Conservation (phyloP, 2,113 vertebrate genomes). For the Malaclemys terrapin region DNA sequence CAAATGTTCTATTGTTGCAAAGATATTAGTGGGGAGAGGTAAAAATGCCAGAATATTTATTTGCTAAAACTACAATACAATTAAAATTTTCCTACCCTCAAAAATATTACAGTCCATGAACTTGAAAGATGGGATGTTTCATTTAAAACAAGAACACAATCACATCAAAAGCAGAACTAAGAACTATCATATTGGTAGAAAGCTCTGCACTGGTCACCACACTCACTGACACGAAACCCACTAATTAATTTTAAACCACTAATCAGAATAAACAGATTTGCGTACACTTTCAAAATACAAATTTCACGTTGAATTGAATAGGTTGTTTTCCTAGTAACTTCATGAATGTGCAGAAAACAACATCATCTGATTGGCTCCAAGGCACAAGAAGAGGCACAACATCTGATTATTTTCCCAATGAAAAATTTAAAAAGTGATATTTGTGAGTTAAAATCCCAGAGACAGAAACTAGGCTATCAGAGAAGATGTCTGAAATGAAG, state of each 20-base stretch:
- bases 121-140: background rate
- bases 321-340: background rate
- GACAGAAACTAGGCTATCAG: background rate
- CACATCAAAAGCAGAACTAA: slow-evolving; percentile 35
- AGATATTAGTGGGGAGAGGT: background rate
- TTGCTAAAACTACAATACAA: background rate
- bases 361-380: background rate
- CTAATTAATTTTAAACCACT: background rate
- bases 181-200: background rate
- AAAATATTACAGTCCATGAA: background rate
- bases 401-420: background rate
- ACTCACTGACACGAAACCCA: background rate
- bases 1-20: background rate
- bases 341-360: background rate
- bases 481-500: background rate
- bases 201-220: background rate
- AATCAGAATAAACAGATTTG: background rate
- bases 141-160: background rate
- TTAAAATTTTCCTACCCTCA: background rate
- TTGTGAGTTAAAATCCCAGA: background rate
- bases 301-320: background rate
- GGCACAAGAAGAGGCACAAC: background rate
- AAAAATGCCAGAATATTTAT: background rate
- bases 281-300: background rate
- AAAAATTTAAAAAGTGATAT: background rate